These are phyloP conservation scores for Oryzias dopingdopingensis DNA, from an alignment of 2,797 vertebrate species.

Conservation along the genomic window DNA sequence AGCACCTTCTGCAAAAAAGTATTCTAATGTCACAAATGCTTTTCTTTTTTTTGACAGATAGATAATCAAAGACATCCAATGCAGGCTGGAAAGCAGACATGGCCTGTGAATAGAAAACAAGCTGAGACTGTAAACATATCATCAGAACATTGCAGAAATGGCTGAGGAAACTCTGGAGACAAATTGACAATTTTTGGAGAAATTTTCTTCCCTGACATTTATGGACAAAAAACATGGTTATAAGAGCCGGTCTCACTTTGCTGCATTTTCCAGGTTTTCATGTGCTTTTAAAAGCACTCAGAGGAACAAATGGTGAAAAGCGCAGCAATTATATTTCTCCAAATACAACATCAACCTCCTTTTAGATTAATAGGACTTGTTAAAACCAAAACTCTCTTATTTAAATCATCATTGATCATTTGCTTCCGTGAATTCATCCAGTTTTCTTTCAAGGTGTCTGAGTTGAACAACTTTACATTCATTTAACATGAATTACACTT, in stretches of 20 bases:
- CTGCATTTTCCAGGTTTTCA: slow-evolving; percentile 3
- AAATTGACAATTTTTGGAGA: slow-evolving; percentile 29
- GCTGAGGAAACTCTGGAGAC: slow-evolving; percentile 23
- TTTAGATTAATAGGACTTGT: too few species aligned
- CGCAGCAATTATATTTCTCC: slow-evolving; percentile 10
- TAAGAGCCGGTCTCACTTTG: slow-evolving; percentile 33
- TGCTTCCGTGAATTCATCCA: too few species aligned
- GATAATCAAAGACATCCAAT: too few species aligned
- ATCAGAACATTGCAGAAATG: slow-evolving; percentile 24
- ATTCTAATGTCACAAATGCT: not conserved
- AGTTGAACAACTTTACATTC: too few species aligned
- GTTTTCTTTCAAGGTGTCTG: too few species aligned
- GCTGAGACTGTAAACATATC: slow-evolving; percentile 31
- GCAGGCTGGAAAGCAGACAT: slow-evolving; percentile 1
- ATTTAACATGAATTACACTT: too few species aligned
- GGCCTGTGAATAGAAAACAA: slow-evolving; percentile 10
- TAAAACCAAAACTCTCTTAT: too few species aligned
- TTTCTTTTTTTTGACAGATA: too few species aligned
- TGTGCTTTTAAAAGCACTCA: slow-evolving; percentile 16
- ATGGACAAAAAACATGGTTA: slow-evolving; percentile 33
- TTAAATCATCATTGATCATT: too few species aligned
- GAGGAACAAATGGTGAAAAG: slow-evolving; percentile 13
- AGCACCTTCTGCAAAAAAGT: not conserved
- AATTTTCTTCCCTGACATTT: slow-evolving; percentile 4
- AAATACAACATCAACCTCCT: too few species aligned